Evolutionary conservation across 2,888 invertebrate genomes (phyloP), one percentile per base, ranked within the genome.

Genomic region (Sipha maydis): DNA sequence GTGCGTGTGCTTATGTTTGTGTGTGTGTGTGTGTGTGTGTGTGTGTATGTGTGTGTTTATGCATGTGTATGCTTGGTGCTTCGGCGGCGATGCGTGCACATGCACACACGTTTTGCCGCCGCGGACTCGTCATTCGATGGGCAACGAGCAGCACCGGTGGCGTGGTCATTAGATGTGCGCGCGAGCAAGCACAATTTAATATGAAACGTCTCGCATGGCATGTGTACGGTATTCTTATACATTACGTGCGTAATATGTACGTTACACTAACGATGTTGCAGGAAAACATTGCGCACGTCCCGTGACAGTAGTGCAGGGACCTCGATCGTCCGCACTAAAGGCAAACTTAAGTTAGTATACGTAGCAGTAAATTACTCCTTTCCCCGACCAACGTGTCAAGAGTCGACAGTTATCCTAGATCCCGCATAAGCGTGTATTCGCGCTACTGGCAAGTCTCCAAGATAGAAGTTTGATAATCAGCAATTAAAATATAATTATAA

Each of bases 121-220:
- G 41, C 4, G 2, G 61, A 61, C 21, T 25, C 61, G 61, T 14
- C 69, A 34, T n/a, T 14, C 69, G 48, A 83, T 34, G 83, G 75
- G 54, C 28, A 28, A 34, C 19, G 73, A 73, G 34, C 83, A 19
- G n/a, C 75, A 73, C 34, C 83, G 83, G 71, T 83, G 83, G 83
- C 83, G 28, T 31, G 75, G 83, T 83, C 83, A 38, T 83, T 75
- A 71, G 73, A 75, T 7, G 38, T 19, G 38, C 19, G 28, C 71
- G 83, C 25, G 25, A 61, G 11, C 31, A 56, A n/a, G n/a, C 69
- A 69, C 69, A 69, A 25, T 28, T 28, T n/a, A 69, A 25, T 28
- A 69, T 9, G 8, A 61, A 61, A 61, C 21, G 25, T 21, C 25
- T 21, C 61, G 21, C 21, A 4, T 61, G 61, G 61, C 25, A 61